Percentiles rank a stretch among this genome's conserved stretches.
Evolutionary conservation across 2,888 invertebrate species (phyloP).

Genomic region (Eugnorisma glareosa): DNA sequence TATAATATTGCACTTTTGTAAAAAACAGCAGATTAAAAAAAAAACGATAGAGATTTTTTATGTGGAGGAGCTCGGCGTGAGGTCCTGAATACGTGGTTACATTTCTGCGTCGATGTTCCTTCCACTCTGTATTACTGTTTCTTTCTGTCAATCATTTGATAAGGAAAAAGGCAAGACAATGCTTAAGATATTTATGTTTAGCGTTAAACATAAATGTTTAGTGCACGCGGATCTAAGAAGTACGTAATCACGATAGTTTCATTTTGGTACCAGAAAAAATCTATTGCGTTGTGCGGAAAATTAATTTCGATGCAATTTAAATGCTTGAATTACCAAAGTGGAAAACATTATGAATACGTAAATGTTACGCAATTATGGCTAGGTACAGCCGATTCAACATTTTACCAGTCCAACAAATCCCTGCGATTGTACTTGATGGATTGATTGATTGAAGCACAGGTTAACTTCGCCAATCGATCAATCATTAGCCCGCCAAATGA

Average conservation of each 20-base stretch:
- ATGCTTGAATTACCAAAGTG: neutral
- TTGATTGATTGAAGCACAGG: constrained; percentile 36
- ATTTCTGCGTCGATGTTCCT: too few species aligned
- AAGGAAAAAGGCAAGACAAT: neutral
- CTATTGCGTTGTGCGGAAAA: neutral
- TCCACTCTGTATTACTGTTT: too few species aligned
- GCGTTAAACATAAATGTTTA: neutral
- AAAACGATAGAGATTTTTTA: too few species aligned
- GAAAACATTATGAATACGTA: neutral
- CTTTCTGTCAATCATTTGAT: neutral
- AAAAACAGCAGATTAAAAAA: too few species aligned
- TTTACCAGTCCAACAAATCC: constrained; percentile 17
- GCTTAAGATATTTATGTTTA: neutral
- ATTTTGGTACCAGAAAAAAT: neutral
- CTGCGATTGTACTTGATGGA: constrained; percentile 18
- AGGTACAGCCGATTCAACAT: neutral
- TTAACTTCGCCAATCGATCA: constrained; percentile 33
- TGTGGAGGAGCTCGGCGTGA: too few species aligned
- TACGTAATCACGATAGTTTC: neutral
- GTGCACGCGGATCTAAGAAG: neutral
- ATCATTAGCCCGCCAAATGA: constrained; percentile 4
- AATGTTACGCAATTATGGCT: neutral
- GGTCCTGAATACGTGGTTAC: too few species aligned
- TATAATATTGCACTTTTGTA: too few species aligned
- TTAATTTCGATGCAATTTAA: neutral